These are phyloP conservation scores for Myotis davidii DNA, from an alignment of 2,113 vertebrate species.

Conservation along the genomic window DNA sequence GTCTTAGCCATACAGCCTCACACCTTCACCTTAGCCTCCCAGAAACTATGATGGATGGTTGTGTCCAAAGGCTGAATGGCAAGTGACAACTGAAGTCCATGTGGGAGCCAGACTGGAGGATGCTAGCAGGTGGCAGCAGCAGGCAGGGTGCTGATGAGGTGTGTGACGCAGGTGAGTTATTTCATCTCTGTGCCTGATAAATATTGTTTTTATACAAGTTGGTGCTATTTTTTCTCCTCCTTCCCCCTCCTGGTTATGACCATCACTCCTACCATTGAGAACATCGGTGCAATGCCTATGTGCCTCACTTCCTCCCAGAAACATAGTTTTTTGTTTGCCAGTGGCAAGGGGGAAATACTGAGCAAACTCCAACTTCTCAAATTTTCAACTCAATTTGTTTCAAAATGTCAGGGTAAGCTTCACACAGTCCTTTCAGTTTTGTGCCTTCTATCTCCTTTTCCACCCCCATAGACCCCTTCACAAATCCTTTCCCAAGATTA, in stretches of 20 bases:
- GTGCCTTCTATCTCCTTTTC: neutral
- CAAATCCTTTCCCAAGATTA: neutral
- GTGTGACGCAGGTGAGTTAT: neutral
- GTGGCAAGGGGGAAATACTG: neutral
- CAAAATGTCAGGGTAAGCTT: slow-evolving; percentile 20
- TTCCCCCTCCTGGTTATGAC: neutral
- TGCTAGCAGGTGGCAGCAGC: neutral
- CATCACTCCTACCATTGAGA: neutral
- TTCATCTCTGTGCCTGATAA: neutral
- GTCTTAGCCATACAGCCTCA: neutral
- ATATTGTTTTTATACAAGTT: neutral
- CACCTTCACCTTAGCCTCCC: neutral
- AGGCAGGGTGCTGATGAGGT: neutral
- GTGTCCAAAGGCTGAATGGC: neutral
- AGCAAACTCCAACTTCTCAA: neutral
- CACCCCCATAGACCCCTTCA: neutral
- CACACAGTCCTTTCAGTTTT: neutral
- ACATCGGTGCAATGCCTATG: neutral
- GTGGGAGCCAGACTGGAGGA: neutral
- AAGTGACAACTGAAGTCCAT: neutral
- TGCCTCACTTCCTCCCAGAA: neutral
- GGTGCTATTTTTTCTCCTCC: neutral
- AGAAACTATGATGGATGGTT: neutral
- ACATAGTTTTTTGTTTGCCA: neutral
- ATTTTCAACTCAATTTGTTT: neutral